phyloP scores from a whole-genome alignment of 2,888 invertebrate species.

The Nemotelus pantherinus region DNA sequence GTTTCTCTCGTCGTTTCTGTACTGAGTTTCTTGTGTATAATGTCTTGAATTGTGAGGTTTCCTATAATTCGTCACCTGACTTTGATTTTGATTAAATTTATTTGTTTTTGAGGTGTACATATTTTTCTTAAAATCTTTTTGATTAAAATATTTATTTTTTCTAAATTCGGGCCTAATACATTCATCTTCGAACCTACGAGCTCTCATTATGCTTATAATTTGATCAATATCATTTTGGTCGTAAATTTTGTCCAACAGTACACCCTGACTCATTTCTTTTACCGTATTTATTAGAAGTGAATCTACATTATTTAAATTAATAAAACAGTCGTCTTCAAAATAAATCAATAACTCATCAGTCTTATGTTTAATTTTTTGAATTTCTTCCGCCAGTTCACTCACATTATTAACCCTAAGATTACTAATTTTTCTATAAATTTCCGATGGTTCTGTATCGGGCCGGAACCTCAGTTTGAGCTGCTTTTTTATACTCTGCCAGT shows the following conservation, averaged over 20 bases:
- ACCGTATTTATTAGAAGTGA: slow-evolving; percentile 38
- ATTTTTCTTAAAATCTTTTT: neutral
- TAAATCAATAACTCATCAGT: slow-evolving; percentile 47
- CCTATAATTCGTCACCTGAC: no score
- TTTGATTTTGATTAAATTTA: no score
- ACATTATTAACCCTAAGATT: no score
- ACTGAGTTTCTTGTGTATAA: neutral
- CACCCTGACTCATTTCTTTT: slow-evolving; percentile 41
- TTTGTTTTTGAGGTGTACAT: no score
- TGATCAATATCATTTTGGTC: slow-evolving; percentile 21
- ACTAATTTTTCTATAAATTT: no score
- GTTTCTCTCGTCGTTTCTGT: neutral
- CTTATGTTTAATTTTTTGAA: slow-evolving; percentile 47
- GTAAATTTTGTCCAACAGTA: slow-evolving; percentile 44
- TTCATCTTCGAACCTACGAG: slow-evolving; percentile 19
- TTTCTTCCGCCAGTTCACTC: no score
- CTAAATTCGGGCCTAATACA: slow-evolving; percentile 23
- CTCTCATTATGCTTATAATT: slow-evolving; percentile 35
- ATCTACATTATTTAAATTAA: slow-evolving; percentile 42
- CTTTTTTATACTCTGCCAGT: no score
- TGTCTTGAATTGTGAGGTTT: neutral
- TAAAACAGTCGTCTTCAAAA: slow-evolving; percentile 35
- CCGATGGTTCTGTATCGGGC: no score
- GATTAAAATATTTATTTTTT: slow-evolving; percentile 6
- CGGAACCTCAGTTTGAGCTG: no score